Evolutionary conservation across 2,888 invertebrate species (phyloP).

Genomic region (Furcula furcula): DNA sequence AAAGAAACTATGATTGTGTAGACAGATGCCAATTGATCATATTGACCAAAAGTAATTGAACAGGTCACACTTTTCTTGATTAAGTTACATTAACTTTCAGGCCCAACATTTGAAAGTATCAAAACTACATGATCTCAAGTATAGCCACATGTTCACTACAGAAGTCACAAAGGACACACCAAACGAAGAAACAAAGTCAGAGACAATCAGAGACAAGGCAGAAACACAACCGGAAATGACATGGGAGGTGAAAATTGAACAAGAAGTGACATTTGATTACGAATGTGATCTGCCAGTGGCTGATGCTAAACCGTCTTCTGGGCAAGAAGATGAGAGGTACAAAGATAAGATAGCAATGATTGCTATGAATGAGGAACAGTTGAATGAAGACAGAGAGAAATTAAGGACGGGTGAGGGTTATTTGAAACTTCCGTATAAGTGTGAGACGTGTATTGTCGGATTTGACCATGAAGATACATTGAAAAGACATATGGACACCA

Average conservation of each 20-base stretch:
- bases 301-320: conserved; percentile 21
- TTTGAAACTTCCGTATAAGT: conserved; percentile 55
- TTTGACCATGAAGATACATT: conserved; percentile 59
- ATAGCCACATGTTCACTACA: background rate
- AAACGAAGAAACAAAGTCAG: too few species aligned
- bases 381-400: conserved; percentile 44
- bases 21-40: too few species aligned
- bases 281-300: conserved; percentile 42
- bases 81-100: too few species aligned
- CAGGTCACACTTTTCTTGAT: too few species aligned
- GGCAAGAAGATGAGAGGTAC: conserved; percentile 30
- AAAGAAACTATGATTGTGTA: too few species aligned
- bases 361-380: conserved; percentile 39
- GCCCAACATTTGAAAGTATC: conserved; percentile 11
- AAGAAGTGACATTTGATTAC: conserved; percentile 34
- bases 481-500: conserved; percentile 48
- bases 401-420: conserved; percentile 43
- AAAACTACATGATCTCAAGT: conserved; percentile 15
- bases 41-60: too few species aligned
- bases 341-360: conserved; percentile 49
- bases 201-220: too few species aligned
- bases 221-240: too few species aligned
- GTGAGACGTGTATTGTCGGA: conserved; percentile 54
- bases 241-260: conserved; percentile 49
- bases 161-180: background rate